These are phyloP conservation scores for Paralichthys olivaceus DNA, from an alignment of 2,113 vertebrate genomes.

Conservation along the genomic window DNA sequence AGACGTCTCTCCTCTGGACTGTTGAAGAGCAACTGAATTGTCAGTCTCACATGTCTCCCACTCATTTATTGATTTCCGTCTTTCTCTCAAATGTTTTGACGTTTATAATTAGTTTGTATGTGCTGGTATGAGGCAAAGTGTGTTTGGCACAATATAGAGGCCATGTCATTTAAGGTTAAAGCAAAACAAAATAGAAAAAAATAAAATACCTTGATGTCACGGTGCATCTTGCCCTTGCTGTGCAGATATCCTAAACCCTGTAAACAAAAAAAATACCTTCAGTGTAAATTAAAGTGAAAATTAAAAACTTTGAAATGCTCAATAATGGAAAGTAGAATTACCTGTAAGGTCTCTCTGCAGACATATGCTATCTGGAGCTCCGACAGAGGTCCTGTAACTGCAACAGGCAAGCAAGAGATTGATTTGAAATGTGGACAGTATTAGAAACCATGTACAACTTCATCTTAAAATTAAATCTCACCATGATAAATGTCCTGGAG, in stretches of 20 bases:
- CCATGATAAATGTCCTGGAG: conserved; percentile 97
- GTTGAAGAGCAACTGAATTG: not conserved
- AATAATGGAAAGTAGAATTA: conserved; percentile 59
- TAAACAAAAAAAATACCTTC: conserved; percentile 26
- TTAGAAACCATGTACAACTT: not conserved
- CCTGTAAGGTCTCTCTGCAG: conserved; percentile 96
- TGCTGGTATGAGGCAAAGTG: not conserved
- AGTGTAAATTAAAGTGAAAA: not conserved
- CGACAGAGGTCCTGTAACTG: conserved; percentile 95
- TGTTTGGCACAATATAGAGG: not conserved
- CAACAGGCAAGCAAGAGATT: not conserved
- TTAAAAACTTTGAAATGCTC: not conserved
- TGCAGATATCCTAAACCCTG: conserved; percentile 97
- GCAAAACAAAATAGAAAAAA: not conserved
- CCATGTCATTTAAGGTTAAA: not conserved
- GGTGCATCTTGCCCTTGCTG: conserved; percentile 97
- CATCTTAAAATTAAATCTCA: conserved; percentile 53
- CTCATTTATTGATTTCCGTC: not conserved
- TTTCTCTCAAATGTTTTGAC: not conserved
- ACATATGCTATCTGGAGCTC: conserved; percentile 97
- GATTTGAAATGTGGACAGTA: not conserved
- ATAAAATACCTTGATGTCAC: conserved; percentile 94
- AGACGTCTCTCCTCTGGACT: not conserved
- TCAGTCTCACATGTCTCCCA: too few species aligned
- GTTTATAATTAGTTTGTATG: too few species aligned